Percentiles rank a stretch among this genome's conserved stretches.
phyloP scores from a whole-genome alignment of 2,888 invertebrate species.

The Argynnis bischoffii region DNA sequence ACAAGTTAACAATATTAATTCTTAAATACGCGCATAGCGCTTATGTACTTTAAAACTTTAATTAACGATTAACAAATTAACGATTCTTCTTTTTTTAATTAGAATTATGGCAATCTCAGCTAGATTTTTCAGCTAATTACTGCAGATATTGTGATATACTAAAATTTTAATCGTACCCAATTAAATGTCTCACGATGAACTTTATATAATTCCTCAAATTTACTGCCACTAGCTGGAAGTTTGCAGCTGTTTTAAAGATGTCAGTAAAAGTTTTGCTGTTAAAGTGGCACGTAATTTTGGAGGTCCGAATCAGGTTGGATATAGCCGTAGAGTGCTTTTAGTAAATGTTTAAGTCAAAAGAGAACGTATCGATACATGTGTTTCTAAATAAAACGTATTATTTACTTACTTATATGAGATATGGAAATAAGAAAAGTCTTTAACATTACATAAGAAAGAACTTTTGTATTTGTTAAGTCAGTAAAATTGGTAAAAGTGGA shows the following conservation, averaged over 20 bases:
- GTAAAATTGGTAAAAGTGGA: background rate
- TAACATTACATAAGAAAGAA: background rate
- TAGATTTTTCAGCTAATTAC: no score
- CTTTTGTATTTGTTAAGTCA: background rate
- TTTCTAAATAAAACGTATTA: background rate
- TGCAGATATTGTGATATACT: no score
- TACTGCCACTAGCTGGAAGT: conserved; percentile 38
- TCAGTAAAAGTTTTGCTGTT: conserved; percentile 62
- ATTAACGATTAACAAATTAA: no score
- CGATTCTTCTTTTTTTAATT: no score
- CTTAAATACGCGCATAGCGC: no score
- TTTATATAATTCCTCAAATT: conserved; percentile 20
- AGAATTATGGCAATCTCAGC: no score
- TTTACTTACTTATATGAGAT: background rate
- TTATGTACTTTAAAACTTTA: no score
- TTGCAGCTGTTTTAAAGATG: conserved; percentile 56
- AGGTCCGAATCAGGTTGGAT: conserved; percentile 55
- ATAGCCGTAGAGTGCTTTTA: conserved; percentile 66
- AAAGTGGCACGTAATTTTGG: conserved; percentile 66
- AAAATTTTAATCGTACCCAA: background rate
- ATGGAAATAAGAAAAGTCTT: no score
- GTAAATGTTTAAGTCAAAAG: conserved; percentile 39
- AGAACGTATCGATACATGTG: background rate
- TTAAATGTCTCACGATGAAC: conserved; percentile 5
- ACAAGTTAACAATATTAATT: no score